phyloP scores from a whole-genome alignment of 2,888 invertebrate genomes.

The Mamestra brassicae region DNA sequence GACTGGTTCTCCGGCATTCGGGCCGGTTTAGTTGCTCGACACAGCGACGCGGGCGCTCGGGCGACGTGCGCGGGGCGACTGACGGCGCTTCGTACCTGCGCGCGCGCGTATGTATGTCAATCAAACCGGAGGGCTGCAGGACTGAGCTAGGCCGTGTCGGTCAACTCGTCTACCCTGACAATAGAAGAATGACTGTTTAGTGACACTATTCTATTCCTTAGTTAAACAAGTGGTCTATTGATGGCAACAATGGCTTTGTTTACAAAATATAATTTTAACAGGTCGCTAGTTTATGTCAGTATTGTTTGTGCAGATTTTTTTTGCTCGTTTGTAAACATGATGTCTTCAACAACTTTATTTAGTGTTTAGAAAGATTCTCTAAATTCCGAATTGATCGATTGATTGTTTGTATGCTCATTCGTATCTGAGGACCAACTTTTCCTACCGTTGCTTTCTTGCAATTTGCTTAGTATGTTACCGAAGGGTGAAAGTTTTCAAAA shows the following conservation, averaged over 20 bases:
- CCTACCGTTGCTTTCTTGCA: background rate
- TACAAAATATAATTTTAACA: slow-evolving; percentile 53
- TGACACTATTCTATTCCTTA: slow-evolving; percentile 35
- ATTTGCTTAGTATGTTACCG: background rate
- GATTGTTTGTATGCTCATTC: background rate
- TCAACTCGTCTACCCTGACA: slow-evolving; percentile 75
- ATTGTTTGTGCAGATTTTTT: slow-evolving; percentile 23
- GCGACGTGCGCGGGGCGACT: slow-evolving; percentile 81
- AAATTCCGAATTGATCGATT: background rate
- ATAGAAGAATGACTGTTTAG: slow-evolving; percentile 70
- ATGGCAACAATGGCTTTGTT: slow-evolving; percentile 45
- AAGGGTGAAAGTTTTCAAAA: background rate
- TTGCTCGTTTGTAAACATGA: slow-evolving; percentile 34
- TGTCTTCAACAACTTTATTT: background rate
- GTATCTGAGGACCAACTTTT: slow-evolving; percentile 15
- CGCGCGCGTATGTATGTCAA: slow-evolving; percentile 83
- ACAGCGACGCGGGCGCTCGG: slow-evolving; percentile 74
- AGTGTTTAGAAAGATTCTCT: background rate
- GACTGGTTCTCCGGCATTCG: slow-evolving; percentile 85
- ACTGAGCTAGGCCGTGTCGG: slow-evolving; percentile 56
- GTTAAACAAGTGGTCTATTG: slow-evolving; percentile 57
- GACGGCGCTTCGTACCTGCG: slow-evolving; percentile 76
- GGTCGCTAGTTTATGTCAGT: slow-evolving; percentile 35
- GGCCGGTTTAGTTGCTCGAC: slow-evolving; percentile 73
- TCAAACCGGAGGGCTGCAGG: slow-evolving; percentile 77